Base-by-base conservation (phyloP, 2,888 invertebrate species). In the Athetis lepigone region DNA sequence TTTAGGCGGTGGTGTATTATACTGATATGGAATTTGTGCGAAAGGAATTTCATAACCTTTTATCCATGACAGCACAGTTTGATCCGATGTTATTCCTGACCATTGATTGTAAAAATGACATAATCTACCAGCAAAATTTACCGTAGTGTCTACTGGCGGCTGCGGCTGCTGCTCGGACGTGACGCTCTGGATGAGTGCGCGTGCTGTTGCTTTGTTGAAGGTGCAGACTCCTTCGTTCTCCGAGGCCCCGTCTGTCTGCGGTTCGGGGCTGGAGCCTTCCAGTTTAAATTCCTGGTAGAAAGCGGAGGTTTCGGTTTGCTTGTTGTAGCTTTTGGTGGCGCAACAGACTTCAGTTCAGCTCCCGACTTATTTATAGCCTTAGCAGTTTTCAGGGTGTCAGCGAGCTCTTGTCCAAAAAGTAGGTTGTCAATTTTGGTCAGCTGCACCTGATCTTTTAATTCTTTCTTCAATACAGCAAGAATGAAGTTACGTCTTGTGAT, bases 161-260 rank as follows among this genome's bases (percentile, higher is more conserved):
- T 56, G 46, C 46, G 46, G 39, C 23, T 8, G 25, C 23, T 36
- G 36, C 9, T 55, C 9, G 55, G 36, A 45, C 46, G 55, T 25
- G 45, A 55, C 13, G 8, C 18, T 13, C 36, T 45, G 36, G 45
- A 55, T 55, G 42, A 52, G 3, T 29, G 27, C 6, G n/a, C 42
- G 42, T 27, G 52, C 52, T 42, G 52, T n/a, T 33, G 33, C 25
- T 25, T 55, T 45, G 18, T 55, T 33, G 21, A 33, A 23, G 33
- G 43, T 55, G 37, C 45, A 25, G 55, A 25, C 46, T 39, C 46
- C 55, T 46, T 56, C 25, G 37, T 37, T 37, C 25, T 46, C 36
- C 36, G 45, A 25, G 45, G 43, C 36, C 23, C 55, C 18, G 13
- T 55, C 42, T 16, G 23, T 19, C 16, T 50, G 49, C 49, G 21